Evolutionary conservation across 2,113 vertebrate species (phyloP).

Genomic region (Callionymus lyra): DNA sequence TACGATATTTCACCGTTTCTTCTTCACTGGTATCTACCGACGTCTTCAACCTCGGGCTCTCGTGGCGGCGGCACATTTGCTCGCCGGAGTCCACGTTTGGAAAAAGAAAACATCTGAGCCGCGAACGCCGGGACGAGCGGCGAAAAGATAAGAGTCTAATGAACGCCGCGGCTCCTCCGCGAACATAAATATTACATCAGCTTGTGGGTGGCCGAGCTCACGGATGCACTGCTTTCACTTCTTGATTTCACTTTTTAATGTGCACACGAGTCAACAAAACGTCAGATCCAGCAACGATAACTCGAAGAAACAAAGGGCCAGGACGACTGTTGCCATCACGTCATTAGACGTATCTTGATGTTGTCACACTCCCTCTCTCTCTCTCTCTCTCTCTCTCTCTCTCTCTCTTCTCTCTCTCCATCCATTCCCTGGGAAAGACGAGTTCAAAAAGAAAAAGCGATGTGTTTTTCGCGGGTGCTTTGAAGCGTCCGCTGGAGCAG

Average conservation of each 20-base stretch:
- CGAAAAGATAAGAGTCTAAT: constrained; percentile 15
- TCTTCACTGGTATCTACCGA: no score
- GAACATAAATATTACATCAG: constrained; percentile 34
- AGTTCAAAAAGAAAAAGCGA: constrained; percentile 52
- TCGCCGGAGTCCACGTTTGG: constrained; percentile 6
- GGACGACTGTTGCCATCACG: constrained; percentile 31
- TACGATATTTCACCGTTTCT: no score
- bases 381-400: constrained; percentile 34
- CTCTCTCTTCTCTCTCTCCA: no score
- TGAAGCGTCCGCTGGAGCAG: constrained; percentile 42
- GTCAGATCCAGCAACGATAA: no score
- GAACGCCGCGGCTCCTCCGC: constrained; percentile 17
- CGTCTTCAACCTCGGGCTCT: no score
- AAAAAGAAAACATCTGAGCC: constrained; percentile 22
- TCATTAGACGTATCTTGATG: constrained; percentile 45
- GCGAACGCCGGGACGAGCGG: constrained; percentile 9
- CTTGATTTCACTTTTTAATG: no score
- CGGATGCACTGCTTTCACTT: constrained; percentile 15
- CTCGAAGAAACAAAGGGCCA: no score
- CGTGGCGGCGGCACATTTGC: constrained; percentile 5
- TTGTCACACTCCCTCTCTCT: constrained; percentile 18
- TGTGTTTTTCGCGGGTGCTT: constrained; percentile 30
- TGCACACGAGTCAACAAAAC: no score
- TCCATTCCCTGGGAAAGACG: constrained; percentile 41
- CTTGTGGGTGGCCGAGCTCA: constrained; percentile 20